Evolutionary conservation across 2,113 vertebrate genomes (phyloP), one percentile per base, ranked within the genome.

Genomic region (Scartelaos histophorus): DNA sequence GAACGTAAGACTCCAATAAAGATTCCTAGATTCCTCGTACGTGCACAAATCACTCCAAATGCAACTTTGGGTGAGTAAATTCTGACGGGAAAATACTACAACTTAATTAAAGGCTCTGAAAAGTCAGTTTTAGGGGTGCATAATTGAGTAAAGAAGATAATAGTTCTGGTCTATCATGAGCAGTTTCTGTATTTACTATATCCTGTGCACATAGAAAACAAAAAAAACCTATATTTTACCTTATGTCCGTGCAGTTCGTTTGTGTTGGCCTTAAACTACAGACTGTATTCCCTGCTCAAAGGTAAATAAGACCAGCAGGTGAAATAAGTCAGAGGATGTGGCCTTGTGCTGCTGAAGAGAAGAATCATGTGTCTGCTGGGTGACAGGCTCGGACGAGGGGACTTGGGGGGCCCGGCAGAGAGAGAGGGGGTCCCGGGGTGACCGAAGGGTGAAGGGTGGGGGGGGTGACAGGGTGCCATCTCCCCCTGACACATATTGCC

Each of bases 401-500:
- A 81, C 67, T 76, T 71, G 29, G 74, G 79, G 71, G 79, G 71
- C 57, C 57, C 46, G 35, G 58, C n/a, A n/a, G n/a, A 12, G 67
- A 25, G 49, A 21, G 34, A 43, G 49, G 24, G 58, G 66, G 35
- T 72, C 54, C 46, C 11, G 38, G 65, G 69, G 47, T 47, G 60
- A 60, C 15, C 66, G 22, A 65, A 71, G 66, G 58, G 54, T 57
- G 68, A n/a, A 45, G 68, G 19, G 34, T 45, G 35, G 64, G 67
- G 47, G 68, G 75, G 79, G 79, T 90, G 90, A 89, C 88, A 86
- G 84, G 73, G 87, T 89, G 90, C 89, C 71, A 75, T 87, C 83
- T 64, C 45, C 68, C 83, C 56, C 82, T 93, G 93, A 94, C 91
- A 92, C 84, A 70, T 88, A 93, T 92, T 92, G 90, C 85, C 70